Percentiles rank a stretch among this genome's conserved stretches.
These are phyloP conservation scores for Stenurella melanura DNA, from an alignment of 2,888 invertebrate genomes.

Conservation along the genomic window DNA sequence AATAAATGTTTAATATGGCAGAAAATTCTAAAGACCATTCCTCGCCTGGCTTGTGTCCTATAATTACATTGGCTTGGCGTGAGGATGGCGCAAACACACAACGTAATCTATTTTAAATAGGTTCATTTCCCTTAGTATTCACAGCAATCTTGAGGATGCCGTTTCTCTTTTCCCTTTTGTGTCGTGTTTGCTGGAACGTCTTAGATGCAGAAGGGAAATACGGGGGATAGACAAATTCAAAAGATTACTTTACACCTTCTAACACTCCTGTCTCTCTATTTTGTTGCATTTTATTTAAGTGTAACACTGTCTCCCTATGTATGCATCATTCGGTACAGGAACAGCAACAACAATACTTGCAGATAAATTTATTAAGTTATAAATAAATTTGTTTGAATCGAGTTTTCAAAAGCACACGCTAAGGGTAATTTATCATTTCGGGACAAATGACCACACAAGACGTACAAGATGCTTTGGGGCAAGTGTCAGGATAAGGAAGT, in stretches of 20 bases:
- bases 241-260: slow-evolving; percentile 4
- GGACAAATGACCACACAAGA: no score
- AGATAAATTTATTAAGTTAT: no score
- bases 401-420: no score
- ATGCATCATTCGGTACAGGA: no score
- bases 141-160: slow-evolving; percentile 15
- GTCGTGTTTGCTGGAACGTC: not conserved
- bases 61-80: slow-evolving; percentile 7
- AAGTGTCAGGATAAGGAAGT: no score
- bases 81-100: slow-evolving; percentile 5
- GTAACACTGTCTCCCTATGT: not conserved
- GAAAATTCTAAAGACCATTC: slow-evolving; percentile 10
- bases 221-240: not conserved
- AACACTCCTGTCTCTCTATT: not conserved
- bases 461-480: no score
- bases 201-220: not conserved
- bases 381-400: no score
- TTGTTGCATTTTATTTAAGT: not conserved
- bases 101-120: slow-evolving; percentile 32
- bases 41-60: not conserved
- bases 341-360: no score
- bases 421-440: no score
- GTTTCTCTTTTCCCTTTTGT: slow-evolving; percentile 2
- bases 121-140: slow-evolving; percentile 31
- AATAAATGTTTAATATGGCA: slow-evolving; percentile 10